Base-by-base conservation (phyloP, 2,113 vertebrate species). In the Paratilapia polleni region DNA sequence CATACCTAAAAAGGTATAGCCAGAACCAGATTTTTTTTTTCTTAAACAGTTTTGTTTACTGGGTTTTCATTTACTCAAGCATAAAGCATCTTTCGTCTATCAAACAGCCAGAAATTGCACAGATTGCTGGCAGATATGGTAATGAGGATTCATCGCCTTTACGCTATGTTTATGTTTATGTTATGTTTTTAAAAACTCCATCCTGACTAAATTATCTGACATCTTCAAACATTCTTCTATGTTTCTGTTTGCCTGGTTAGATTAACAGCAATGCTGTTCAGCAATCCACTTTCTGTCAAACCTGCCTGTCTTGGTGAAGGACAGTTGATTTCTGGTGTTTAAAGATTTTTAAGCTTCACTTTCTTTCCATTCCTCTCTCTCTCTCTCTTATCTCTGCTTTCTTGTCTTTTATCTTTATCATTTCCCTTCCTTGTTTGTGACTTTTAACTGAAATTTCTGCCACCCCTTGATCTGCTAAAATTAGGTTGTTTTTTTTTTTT, bases 21-120 rank as follows among this genome's bases (percentile, higher is more conserved):
- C 41, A 70, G n/a, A n/a, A n/a, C n/a, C n/a, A n/a, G n/a, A n/a
- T n/a, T n/a, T n/a, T n/a, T n/a, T n/a, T n/a, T n/a, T n/a, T n/a
- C n/a, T n/a, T n/a, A n/a, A n/a, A n/a, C n/a, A 28, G 66, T 2
- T 68, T 68, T 68, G 63, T 43, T 70, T 49, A 70, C 43, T 20
- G 26, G 2, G 43, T 28, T 52, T 28, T 70, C 9, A 70, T 28
- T 9, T 19, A 6, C 17, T 49, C 24, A 7, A 70, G 64, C 64
- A 70, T 70, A 68, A 28, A 12, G 17, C 26, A 12, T 5, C 17
- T 19, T 49, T 9, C 49, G 9, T 47, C 14, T 5, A 47, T 47
- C 43, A 41, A 41, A 41, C 10, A 11, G 10, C 10, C 38, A 43
- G 41, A 43, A 43, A 13, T 43, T 12, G 41, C 22, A 66, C 20